Conservation (phyloP, 92 coral and sea anemone species). For the Galaxea fascicularis region DNA sequence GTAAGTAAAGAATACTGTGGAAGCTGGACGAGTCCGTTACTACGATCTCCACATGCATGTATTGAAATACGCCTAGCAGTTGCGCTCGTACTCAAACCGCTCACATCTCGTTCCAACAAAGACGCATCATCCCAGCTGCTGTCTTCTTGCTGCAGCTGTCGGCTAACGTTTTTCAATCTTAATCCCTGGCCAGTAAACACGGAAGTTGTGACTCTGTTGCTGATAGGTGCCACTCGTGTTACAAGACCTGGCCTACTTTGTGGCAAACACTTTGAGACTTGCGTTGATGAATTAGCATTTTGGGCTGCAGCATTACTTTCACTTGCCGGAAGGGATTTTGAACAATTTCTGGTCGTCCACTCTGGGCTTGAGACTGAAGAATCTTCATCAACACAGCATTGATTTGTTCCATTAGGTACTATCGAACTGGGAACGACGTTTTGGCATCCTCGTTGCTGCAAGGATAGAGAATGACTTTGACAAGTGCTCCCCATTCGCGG, state of each 20-base stretch:
- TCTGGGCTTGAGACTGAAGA: background rate
- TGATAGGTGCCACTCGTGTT: background rate
- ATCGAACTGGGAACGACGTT: background rate
- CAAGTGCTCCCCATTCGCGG: background rate
- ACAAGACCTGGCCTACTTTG: constrained; percentile 37
- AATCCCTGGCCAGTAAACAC: background rate
- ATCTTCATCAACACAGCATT: background rate
- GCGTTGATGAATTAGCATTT: background rate
- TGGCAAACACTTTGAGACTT: constrained; percentile 37
- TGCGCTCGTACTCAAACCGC: background rate
- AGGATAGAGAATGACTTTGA: background rate
- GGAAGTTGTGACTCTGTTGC: background rate
- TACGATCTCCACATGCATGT: background rate
- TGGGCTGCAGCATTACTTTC: too few species aligned
- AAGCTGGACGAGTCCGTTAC: background rate
- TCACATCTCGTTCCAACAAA: too few species aligned
- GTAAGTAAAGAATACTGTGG: background rate
- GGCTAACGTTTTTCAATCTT: background rate
- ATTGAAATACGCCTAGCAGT: background rate
- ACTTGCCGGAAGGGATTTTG: too few species aligned
- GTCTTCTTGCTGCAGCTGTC: background rate
- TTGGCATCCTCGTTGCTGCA: background rate
- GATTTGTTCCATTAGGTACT: background rate
- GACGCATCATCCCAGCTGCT: background rate
- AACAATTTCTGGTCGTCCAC: background rate